Base-by-base conservation (phyloP, 2,888 invertebrate genomes). In the Eupithecia pulchellata region DNA sequence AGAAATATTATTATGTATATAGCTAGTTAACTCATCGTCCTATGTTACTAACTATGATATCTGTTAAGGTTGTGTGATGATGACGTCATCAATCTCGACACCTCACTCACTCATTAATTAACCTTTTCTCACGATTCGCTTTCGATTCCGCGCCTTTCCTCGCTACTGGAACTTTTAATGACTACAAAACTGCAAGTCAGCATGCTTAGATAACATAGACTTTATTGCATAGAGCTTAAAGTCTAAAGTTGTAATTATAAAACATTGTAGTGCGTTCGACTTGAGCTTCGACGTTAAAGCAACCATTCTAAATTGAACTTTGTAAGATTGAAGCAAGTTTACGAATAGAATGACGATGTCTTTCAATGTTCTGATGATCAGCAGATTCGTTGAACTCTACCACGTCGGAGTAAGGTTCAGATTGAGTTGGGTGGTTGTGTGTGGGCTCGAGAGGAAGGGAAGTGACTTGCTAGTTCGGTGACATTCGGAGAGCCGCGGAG, bases 181-280 rank as follows among this genome's bases (percentile, higher is more conserved):
- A 80, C 77, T 76, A 66, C 42, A 71, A 78, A 79, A 74, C 63
- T 79, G 82, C 82, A 79, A 83, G 81, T 82, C 82, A 82, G 75
- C 72, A 55, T 71, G 64, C 29, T 57, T 39, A 4, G 11, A 25
- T 25, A 14, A 34, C 11, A 39, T 67, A n/a, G 42, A 42, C 70
- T 58, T 36, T 72, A 71, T 60, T 0, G 0, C 9, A 4, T n/a
- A 25, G 2, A 20, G 11, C 11, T 2, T 66, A 72, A 34, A 66
- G 55, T 66, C 58, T 4, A 60, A 58, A 63, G 2, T 29, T 29
- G 17, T 17, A 52, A 4, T 52, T 14, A 14, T 57, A 2, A 8
- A 27, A 2, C 29, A 1, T 17, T 57, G 29, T 25, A 25, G 52
- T 52, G 25, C 52, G 2, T 57, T 29, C 9, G 57, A 29, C 2